These are phyloP conservation scores for Oncorhynchus mykiss DNA, from an alignment of 2,113 vertebrate genomes.

Conservation along the genomic window DNA sequence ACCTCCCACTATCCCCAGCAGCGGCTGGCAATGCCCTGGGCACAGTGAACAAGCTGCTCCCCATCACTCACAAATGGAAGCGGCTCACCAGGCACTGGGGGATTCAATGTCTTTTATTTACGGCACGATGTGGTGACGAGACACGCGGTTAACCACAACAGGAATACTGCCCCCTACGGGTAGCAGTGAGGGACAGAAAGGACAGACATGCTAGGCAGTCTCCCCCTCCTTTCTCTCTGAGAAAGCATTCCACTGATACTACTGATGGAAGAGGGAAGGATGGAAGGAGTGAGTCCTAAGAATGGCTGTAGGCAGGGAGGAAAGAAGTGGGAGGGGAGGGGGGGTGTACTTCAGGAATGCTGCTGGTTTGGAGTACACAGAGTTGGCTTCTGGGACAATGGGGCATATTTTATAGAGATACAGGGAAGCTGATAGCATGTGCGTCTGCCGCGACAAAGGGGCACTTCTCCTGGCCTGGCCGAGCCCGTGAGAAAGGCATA, in stretches of 20 bases:
- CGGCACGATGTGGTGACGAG: neutral
- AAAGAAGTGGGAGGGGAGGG: conserved; percentile 29
- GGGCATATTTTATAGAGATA: conserved; percentile 71
- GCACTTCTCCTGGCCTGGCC: conserved; percentile 60
- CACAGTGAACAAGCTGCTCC: too few relatives aligned
- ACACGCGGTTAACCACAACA: conserved; percentile 34
- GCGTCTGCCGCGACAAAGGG: conserved; percentile 72
- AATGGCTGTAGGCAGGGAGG: conserved; percentile 17
- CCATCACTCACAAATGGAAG: too few relatives aligned
- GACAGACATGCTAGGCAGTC: too few relatives aligned
- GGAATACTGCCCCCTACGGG: conserved; percentile 55
- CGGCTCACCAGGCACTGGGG: too few relatives aligned
- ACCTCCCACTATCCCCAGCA: neutral
- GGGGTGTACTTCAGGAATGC: conserved; percentile 61
- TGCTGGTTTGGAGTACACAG: conserved; percentile 56
- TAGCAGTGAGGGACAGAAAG: too few relatives aligned
- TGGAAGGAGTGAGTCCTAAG: neutral
- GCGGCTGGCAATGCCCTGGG: neutral
- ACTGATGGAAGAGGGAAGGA: neutral
- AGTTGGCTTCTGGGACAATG: conserved; percentile 75
- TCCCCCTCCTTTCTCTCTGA: too few relatives aligned
- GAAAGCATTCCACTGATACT: too few relatives aligned
- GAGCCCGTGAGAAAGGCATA: conserved; percentile 83
- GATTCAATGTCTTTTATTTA: too few relatives aligned
- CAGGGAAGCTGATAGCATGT: conserved; percentile 65